Percentiles rank a stretch among this genome's conserved stretches.
Conservation (phyloP, 2,113 vertebrate species). For the Phasianus colchicus region DNA sequence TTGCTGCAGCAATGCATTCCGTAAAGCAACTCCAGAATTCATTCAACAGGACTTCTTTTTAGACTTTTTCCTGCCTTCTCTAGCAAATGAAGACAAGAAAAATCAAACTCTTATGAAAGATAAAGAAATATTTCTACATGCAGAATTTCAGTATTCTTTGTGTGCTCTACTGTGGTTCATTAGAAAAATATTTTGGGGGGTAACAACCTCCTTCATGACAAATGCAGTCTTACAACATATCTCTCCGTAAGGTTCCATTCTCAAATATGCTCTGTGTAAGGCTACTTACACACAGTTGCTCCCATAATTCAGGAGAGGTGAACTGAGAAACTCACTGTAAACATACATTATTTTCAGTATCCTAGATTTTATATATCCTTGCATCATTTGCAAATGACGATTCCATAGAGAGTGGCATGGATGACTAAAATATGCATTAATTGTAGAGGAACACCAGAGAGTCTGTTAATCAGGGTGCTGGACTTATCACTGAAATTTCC, state of each 20-base stretch:
- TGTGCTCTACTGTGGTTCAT: neutral
- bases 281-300: neutral
- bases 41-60: neutral
- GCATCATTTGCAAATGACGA: neutral
- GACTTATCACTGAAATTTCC: accelerated
- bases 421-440: neutral
- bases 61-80: neutral
- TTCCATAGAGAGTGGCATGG: neutral
- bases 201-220: neutral
- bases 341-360: neutral
- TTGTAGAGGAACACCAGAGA: neutral
- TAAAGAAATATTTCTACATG: neutral
- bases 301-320: neutral
- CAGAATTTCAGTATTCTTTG: neutral
- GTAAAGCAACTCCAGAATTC: neutral
- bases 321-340: neutral
- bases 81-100: neutral
- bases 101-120: neutral
- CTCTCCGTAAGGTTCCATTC: neutral
- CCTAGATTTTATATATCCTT: neutral
- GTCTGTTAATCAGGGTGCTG: neutral
- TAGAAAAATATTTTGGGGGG: neutral
- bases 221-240: neutral
- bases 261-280: neutral
- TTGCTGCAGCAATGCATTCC: neutral